Base-by-base conservation (phyloP, 2,113 vertebrate species). In the Rhineura floridana region DNA sequence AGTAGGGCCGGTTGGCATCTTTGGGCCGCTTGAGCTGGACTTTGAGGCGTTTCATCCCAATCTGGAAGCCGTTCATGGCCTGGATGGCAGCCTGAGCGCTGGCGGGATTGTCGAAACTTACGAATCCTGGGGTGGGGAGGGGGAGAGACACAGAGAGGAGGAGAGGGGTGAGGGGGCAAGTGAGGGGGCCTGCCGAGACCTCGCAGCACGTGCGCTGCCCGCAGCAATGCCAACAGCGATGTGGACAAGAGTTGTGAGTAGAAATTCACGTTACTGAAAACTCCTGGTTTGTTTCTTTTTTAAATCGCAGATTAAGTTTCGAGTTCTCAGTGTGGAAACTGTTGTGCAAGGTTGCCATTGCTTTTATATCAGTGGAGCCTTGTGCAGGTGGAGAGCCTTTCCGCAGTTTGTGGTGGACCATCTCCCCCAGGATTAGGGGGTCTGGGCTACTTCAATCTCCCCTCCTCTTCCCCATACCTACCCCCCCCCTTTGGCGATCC, bases 31-130 rank as follows among this genome's bases (percentile, higher is more conserved):
- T 98, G 86, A 98, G 97, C 95, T 98, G 98, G 92, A 98, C 98
- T 94, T 98, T 98, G 94, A 98, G 98, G 89, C 98, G 97, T 88
- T 98, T 98, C 98, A 98, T 98, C 87, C 98, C 98, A 1, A 98
- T 98, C 97, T 98, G 98, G 96, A 98, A 98, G 33, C 98, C 98
- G 25, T 98, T 98, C 98, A 98, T 98, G 90, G 98, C 97, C 95
- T 98, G 98, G 95, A 98, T 98, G 93, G 98, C 98, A 0, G 98
- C 97, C 96, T 98, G 98, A 81, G 98, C 98, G 7, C 98, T 98
- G 88, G 97, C 97, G 0, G 98, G 98, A 97, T 98, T 98, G 97
- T 98, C 98, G 93, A 98, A 98, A 97, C 98, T 98, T 95, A 98
- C 98, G 88, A 98, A 98, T 92, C 98, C 98, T 98, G 93, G 67